Evolutionary conservation across 2,888 invertebrate genomes (phyloP).

Genomic region (Phragmatobia fuliginosa): DNA sequence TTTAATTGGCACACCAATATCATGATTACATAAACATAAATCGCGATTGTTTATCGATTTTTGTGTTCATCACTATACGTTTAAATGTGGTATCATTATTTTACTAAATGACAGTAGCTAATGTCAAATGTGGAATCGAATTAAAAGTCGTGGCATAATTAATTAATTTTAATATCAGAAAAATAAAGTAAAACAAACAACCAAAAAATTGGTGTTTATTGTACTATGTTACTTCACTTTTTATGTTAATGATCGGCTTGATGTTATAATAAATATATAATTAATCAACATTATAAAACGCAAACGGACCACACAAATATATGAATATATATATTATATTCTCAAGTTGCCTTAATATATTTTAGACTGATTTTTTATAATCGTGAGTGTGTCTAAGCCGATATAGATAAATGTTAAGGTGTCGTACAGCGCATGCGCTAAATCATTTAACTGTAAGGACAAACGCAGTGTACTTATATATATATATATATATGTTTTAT

Average conservation of each 20-base stretch:
- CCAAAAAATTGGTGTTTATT: too few species aligned
- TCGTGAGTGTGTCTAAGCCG: constrained; percentile 70
- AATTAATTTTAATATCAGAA: background rate
- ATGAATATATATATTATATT: constrained; percentile 75
- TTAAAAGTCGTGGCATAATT: too few species aligned
- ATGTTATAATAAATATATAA: background rate
- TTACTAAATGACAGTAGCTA: too few species aligned
- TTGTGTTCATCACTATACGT: too few species aligned
- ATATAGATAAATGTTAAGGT: constrained; percentile 59
- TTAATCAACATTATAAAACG: constrained; percentile 38
- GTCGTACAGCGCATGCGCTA: constrained; percentile 55
- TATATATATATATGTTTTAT: constrained; percentile 52
- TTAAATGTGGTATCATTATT: too few species aligned
- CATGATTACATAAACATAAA: too few species aligned
- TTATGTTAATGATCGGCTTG: too few species aligned
- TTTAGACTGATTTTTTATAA: constrained; percentile 89
- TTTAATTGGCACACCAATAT: too few species aligned
- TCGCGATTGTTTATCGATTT: too few species aligned
- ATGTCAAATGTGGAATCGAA: too few species aligned
- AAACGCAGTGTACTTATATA: constrained; percentile 64
- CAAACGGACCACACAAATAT: constrained; percentile 53
- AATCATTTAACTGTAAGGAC: constrained; percentile 52
- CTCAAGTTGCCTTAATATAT: constrained; percentile 89
- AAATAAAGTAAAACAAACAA: too few species aligned
- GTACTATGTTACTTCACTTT: too few species aligned